These are phyloP conservation scores for Malurus cyaneus DNA, from an alignment of 2,113 vertebrate genomes.

Conservation along the genomic window DNA sequence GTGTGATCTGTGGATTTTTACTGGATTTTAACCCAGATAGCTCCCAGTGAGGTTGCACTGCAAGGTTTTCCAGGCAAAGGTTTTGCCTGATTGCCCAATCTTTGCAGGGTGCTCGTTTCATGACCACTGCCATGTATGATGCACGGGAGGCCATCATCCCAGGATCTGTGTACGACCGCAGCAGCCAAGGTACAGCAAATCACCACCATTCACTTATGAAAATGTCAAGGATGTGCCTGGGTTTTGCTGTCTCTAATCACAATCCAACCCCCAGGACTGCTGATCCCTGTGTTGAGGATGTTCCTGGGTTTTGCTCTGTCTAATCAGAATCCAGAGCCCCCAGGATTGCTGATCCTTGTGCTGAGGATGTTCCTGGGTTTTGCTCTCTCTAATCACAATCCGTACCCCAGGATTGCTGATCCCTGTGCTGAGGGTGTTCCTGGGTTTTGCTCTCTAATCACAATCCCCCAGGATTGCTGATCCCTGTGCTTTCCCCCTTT, in stretches of 20 bases:
- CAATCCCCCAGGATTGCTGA: neutral
- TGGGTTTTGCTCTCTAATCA: neutral
- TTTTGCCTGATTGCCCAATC: neutral
- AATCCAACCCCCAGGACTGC: no score
- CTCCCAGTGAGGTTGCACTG: no score
- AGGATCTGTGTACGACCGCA: constrained; percentile 94
- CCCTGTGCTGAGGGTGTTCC: neutral
- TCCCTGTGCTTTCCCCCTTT: neutral
- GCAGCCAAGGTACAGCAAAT: constrained; percentile 82
- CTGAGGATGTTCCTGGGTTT: neutral
- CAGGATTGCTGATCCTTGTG: no score
- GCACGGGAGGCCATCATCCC: constrained; percentile 96
- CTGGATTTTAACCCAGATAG: neutral
- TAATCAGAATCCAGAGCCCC: no score
- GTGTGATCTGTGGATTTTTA: neutral
- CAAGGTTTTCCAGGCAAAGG: neutral
- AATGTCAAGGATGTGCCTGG: no score
- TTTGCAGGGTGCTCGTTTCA: constrained; percentile 92
- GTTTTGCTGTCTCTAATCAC: no score
- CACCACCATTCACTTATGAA: neutral
- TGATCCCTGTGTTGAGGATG: no score
- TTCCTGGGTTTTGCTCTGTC: no score
- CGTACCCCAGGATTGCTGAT: no score
- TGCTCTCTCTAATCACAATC: no score
- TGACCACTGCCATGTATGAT: constrained; percentile 99